Evolutionary conservation across 2,888 invertebrate species (phyloP).

Genomic region (Podotricha telesiphe): DNA sequence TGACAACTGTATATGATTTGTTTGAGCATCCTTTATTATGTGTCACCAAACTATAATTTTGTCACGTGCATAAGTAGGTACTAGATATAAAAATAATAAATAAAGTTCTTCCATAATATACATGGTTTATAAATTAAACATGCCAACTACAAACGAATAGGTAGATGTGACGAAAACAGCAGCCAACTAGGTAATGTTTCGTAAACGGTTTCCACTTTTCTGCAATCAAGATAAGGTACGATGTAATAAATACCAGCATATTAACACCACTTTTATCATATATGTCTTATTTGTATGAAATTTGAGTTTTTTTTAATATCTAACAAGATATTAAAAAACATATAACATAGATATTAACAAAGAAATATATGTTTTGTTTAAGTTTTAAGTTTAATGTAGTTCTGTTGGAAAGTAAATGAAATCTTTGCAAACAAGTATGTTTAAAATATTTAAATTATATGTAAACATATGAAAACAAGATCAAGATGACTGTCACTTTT

Average conservation of each 20-base stretch:
- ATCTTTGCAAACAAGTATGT: slow-evolving; percentile 11
- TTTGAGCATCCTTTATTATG: neutral
- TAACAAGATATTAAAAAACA: too few species aligned
- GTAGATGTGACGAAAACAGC: slow-evolving; percentile 8
- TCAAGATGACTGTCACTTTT: slow-evolving; percentile 68
- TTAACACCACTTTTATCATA: neutral
- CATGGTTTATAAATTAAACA: neutral
- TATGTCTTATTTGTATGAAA: neutral
- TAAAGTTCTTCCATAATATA: neutral
- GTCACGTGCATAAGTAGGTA: neutral
- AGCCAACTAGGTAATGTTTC: slow-evolving; percentile 11
- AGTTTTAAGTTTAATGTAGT: neutral
- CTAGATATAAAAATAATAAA: neutral
- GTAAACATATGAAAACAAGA: slow-evolving; percentile 45
- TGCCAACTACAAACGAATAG: neutral
- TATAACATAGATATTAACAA: too few species aligned
- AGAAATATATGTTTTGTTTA: neutral
- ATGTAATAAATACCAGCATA: slow-evolving; percentile 2
- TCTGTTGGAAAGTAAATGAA: slow-evolving; percentile 19
- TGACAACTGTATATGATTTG: neutral
- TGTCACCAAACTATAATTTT: neutral
- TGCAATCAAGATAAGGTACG: slow-evolving; percentile 17
- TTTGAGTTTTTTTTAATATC: neutral
- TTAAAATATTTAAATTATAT: slow-evolving; percentile 11
- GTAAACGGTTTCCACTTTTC: slow-evolving; percentile 24